phyloP scores from a whole-genome alignment of 2,113 vertebrate genomes.

The Thamnophis sirtalis region DNA sequence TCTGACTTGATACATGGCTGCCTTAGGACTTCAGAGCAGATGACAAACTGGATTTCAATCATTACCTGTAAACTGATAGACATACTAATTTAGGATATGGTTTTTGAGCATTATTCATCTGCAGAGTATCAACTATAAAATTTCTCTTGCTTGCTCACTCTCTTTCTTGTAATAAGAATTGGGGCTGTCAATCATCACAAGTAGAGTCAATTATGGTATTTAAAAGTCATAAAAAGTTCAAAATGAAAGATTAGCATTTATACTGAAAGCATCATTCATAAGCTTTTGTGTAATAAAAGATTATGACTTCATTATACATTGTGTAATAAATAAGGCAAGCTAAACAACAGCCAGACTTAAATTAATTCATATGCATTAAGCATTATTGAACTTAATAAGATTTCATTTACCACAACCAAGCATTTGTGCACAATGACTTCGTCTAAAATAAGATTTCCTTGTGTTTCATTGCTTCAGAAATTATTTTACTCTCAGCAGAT shows the following conservation, averaged over 20 bases:
- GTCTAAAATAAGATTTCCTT: background rate
- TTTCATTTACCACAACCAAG: conserved; percentile 18
- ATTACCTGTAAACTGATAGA: background rate
- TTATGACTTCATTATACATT: conserved; percentile 26
- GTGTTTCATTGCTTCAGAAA: background rate
- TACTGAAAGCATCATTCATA: conserved; percentile 25
- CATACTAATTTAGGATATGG: background rate
- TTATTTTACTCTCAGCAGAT: background rate
- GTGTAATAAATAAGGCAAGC: conserved; percentile 38
- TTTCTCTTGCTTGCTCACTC: background rate
- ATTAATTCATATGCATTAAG: conserved; percentile 24
- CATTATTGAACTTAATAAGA: conserved; percentile 16
- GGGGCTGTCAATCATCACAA: background rate
- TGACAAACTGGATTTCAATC: background rate
- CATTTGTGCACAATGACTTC: background rate
- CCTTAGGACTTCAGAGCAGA: background rate
- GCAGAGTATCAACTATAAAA: background rate
- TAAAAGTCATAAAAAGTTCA: background rate
- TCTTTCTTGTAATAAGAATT: background rate
- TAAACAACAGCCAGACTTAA: background rate
- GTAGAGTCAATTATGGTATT: conserved; percentile 14
- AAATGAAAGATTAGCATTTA: conserved; percentile 33
- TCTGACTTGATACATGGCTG: background rate
- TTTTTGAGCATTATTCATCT: background rate
- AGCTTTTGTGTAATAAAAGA: conserved; percentile 28